Base-by-base conservation (phyloP, 2,888 invertebrate genomes). In the Dasysyrphus albostriatus region DNA sequence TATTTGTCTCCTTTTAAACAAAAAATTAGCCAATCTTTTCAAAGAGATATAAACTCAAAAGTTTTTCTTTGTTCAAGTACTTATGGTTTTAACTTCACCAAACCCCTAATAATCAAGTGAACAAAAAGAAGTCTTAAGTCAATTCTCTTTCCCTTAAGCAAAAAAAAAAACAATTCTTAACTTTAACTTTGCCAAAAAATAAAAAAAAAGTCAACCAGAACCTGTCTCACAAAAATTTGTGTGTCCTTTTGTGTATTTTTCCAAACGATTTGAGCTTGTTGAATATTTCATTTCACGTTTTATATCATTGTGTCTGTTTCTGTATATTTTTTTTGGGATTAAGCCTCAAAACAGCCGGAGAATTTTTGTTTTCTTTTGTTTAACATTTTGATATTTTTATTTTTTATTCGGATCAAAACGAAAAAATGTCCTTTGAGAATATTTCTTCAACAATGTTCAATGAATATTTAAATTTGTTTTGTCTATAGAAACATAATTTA, bases 261-360 rank as follows among this genome's bases (percentile, higher is more conserved):
- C 77, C 73, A 74, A 77, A 61, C 77, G 74, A 85, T 85, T 85
- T 82, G 54, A 51, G 69, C 73, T 65, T 67, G 56, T 74, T 82
- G 82, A 85, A 82, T 85, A 82, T 85, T 82, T 81, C 61, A 82
- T 82, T 74, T 37, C 67, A 87, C 87, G 83, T 87, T 72, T 24
- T 74, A 39, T 69, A 78, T 78, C 73, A 59, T 39, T 24, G 24
- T 61, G 61, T 67, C 73, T 85, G 77, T 82, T 74, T 82, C n/a
- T n/a, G n/a, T n/a, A 9, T 58, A 32, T 14, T 56, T 61, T 39
- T 61, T 6, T n/a, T 5, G 24, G 9, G 44, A 12, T 63, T 63
- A 63, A 63, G 65, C 65, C 51, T 19, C 3, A 9, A 67, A 67
- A 37, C 12, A 24, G 7, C 5, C 14, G 5, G 24, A 19, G 37